Conservation (phyloP, 1,140 invertebrate genomes). For the Bombus picipes region DNA sequence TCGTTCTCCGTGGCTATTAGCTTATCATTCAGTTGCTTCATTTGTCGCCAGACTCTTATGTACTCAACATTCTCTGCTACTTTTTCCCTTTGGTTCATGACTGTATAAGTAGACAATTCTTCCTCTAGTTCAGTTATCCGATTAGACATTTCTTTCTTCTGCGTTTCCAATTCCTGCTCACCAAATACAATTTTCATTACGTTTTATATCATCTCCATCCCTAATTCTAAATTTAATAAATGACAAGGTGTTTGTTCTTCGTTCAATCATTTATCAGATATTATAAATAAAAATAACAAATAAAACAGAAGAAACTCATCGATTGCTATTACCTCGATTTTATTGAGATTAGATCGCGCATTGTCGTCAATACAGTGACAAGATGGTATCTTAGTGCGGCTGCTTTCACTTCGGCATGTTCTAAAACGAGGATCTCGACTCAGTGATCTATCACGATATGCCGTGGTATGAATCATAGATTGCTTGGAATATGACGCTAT, state of each 20-base stretch:
- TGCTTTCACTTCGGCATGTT: slow-evolving; percentile 77
- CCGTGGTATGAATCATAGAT: slow-evolving; percentile 43
- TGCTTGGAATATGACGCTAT: slow-evolving; percentile 39
- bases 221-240: not conserved
- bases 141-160: slow-evolving; percentile 73
- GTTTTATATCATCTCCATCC: too few relatives aligned
- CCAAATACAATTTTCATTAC: not conserved
- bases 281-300: not conserved
- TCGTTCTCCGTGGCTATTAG: slow-evolving; percentile 60
- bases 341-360: slow-evolving; percentile 62
- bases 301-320: not conserved
- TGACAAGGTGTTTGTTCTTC: not conserved
- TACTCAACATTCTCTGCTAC: slow-evolving; percentile 78
- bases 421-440: slow-evolving; percentile 69
- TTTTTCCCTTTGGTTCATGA: slow-evolving; percentile 73
- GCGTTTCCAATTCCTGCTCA: slow-evolving; percentile 72
- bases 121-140: slow-evolving; percentile 75
- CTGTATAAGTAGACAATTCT: slow-evolving; percentile 61
- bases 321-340: slow-evolving; percentile 72
- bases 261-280: not conserved
- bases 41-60: slow-evolving; percentile 77
- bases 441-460: slow-evolving; percentile 38
- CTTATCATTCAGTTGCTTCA: slow-evolving; percentile 78
- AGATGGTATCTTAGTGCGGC: slow-evolving; percentile 69
- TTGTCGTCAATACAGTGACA: slow-evolving; percentile 70